Conservation (phyloP, 23 tunicate genomes). For the Trididemnum clinides region DNA sequence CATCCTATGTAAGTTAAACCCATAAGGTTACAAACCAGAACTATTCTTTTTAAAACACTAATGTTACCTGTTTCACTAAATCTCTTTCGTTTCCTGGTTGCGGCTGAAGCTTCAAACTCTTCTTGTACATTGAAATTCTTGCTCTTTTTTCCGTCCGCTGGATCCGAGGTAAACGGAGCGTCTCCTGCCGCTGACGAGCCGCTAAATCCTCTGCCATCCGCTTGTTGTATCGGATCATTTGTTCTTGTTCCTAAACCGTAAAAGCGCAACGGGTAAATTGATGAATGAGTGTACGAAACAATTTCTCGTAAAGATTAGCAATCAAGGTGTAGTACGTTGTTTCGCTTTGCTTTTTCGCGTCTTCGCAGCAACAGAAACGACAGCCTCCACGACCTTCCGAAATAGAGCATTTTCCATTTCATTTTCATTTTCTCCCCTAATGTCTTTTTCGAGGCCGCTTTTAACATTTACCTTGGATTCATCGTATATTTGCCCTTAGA, state of each 20-base stretch:
- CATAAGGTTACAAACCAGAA: no score
- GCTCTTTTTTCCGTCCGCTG: slow-evolving; percentile 83
- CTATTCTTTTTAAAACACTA: no score
- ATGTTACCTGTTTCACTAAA: slow-evolving; percentile 62
- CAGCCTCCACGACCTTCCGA: no score
- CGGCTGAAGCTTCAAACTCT: slow-evolving; percentile 60
- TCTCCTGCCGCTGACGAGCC: slow-evolving; percentile 68
- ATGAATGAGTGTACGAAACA: neutral
- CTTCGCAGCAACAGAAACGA: no score
- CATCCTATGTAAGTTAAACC: no score
- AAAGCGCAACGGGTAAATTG: neutral
- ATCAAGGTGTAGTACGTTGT: no score
- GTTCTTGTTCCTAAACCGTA: slow-evolving; percentile 73
- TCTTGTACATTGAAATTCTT: slow-evolving; percentile 79
- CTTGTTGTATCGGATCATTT: slow-evolving; percentile 80
- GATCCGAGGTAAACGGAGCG: slow-evolving; percentile 75
- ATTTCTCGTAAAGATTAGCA: neutral
- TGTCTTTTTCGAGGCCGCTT: no score
- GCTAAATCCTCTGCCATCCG: slow-evolving; percentile 68
- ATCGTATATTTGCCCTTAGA: no score
- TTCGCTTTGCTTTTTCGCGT: no score
- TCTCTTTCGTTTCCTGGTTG: slow-evolving; percentile 56
- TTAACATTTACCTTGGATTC: no score
- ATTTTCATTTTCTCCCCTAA: no score
- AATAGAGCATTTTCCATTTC: no score